phyloP scores from a whole-genome alignment of 37 sponge, comb jelly and placozoan species.

The Trichoplax adhaerens region DNA sequence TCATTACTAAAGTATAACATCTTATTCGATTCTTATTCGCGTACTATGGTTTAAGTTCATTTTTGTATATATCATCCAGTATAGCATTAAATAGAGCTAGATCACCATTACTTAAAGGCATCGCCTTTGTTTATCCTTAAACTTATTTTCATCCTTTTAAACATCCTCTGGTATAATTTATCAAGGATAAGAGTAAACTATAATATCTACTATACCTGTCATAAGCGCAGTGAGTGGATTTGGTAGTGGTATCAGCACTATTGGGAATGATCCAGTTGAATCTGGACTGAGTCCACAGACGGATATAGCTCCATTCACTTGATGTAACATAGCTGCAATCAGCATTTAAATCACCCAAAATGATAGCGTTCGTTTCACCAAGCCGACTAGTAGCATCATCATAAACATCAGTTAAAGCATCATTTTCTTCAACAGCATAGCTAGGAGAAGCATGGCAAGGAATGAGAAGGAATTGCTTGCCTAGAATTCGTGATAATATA shows the following conservation, averaged over 20 bases:
- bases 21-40: no score
- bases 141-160: no score
- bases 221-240: conserved; percentile 58
- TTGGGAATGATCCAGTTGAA: conserved; percentile 57
- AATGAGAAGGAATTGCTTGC: conserved; percentile 7
- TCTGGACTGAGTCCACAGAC: conserved; percentile 30
- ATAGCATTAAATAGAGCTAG: no score
- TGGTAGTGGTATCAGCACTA: conserved; percentile 47
- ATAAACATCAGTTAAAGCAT: conserved; percentile 44
- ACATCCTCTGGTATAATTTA: no score
- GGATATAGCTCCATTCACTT: conserved; percentile 13
- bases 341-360: conserved; percentile 91
- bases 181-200: no score
- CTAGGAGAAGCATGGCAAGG: conserved; percentile 52
- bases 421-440: conserved; percentile 46
- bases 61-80: no score
- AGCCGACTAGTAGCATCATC: conserved; percentile 10
- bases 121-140: no score
- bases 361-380: conserved; percentile 19
- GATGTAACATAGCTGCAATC: conserved; percentile 62
- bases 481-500: no score
- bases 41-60: no score
- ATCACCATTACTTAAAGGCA: no score
- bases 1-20: no score
- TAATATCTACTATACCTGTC: conserved; percentile 17